These are phyloP conservation scores for Tribolium freemani DNA, from an alignment of 2,888 invertebrate species.

Conservation along the genomic window DNA sequence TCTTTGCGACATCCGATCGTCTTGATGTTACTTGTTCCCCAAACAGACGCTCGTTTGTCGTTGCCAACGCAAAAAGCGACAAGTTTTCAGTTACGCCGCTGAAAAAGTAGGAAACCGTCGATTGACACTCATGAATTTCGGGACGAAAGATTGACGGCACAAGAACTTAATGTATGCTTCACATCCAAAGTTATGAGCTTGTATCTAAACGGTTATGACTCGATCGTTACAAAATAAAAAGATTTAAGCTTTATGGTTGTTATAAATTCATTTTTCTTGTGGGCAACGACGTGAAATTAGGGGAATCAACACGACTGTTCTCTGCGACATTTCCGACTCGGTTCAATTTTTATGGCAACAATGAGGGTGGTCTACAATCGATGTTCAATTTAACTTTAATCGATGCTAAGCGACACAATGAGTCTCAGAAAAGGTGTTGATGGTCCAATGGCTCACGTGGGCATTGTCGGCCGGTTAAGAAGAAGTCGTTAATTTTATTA, in stretches of 20 bases:
- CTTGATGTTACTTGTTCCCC: conserved; percentile 43
- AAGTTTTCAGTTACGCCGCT: conserved; percentile 29
- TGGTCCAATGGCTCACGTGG: neutral
- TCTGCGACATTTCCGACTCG: neutral
- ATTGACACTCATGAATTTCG: conserved; percentile 40
- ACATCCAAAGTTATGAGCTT: conserved; percentile 33
- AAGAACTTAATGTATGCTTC: conserved; percentile 23
- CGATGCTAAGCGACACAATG: conserved; percentile 4
- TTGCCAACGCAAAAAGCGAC: conserved; percentile 21
- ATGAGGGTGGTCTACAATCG: conserved; percentile 7
- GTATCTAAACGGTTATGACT: conserved; percentile 40
- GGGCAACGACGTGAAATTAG: neutral
- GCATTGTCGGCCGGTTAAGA: conserved; percentile 1
- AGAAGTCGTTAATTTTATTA: conserved; percentile 5
- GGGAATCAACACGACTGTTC: conserved; percentile 1
- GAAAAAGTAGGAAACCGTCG: conserved; percentile 11
- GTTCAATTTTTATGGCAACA: neutral
- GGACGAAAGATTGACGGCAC: conserved; percentile 14
- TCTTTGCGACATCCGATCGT: conserved; percentile 43
- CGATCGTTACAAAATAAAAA: conserved; percentile 41
- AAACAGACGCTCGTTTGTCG: conserved; percentile 44
- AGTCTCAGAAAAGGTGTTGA: neutral
- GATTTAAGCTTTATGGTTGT: conserved; percentile 27
- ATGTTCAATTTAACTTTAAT: conserved; percentile 1
- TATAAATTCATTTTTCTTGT: conserved; percentile 34